Evolutionary conservation across 2,888 invertebrate species (phyloP).

Genomic region (Scaptomyza reducta): DNA sequence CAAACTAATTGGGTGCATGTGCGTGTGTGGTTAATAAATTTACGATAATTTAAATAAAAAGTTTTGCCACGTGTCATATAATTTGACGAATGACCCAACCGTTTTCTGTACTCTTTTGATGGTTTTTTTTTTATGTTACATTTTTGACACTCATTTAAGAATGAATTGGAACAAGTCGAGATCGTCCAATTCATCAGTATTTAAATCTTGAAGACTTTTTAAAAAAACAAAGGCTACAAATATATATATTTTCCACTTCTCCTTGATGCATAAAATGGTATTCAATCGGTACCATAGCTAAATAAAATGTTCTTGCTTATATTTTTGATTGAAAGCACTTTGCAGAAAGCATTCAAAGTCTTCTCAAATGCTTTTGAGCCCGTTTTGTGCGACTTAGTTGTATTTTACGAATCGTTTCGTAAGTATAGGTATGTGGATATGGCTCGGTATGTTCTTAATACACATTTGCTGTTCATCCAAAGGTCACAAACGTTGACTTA

Average conservation of each 20-base stretch:
- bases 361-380: constrained; percentile 26
- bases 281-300: background rate
- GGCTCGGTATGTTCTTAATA: constrained; percentile 7
- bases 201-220: too few relatives aligned
- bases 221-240: background rate
- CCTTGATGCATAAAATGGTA: background rate
- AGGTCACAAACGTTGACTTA: constrained; percentile 68
- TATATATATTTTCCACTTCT: background rate
- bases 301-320: background rate
- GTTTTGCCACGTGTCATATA: constrained; percentile 45
- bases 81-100: constrained; percentile 14
- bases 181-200: background rate
- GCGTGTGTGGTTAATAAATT: constrained; percentile 37
- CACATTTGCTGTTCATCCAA: constrained; percentile 37
- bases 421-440: constrained; percentile 2
- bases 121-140: background rate
- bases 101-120: background rate
- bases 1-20: constrained; percentile 29
- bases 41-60: constrained; percentile 43
- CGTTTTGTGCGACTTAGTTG: constrained; percentile 26
- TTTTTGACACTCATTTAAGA: background rate
- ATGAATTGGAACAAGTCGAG: background rate
- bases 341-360: constrained; percentile 2
- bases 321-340: constrained; percentile 10
- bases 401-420: constrained; percentile 40